A percentile compares a stretch with the other conserved stretches of the same genome.
These are phyloP conservation scores for Vollenhovia emeryi DNA, from an alignment of 1,140 invertebrate genomes.

Conservation along the genomic window DNA sequence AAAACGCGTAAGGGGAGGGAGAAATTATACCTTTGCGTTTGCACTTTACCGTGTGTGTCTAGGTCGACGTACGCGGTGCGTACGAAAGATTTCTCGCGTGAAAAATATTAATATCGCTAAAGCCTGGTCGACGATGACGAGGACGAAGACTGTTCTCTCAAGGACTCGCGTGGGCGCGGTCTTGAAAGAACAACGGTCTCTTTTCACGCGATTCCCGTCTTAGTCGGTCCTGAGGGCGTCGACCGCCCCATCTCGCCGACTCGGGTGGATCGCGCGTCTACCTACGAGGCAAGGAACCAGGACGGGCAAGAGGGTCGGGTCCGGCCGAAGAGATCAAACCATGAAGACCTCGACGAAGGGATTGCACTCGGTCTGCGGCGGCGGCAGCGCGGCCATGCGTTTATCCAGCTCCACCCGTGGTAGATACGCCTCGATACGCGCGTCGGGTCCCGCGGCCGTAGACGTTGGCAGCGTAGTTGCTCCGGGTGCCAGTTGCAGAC, in stretches of 20 bases:
- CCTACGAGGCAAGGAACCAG: background rate
- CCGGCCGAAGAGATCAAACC: conserved; percentile 66
- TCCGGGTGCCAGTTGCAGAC: conserved; percentile 85
- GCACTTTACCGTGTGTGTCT: background rate
- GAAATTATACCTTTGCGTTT: conserved; percentile 34
- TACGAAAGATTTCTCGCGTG: background rate
- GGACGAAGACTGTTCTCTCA: background rate
- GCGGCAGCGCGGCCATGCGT: conserved; percentile 85
- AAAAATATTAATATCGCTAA: conserved; percentile 26
- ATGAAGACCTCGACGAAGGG: conserved; percentile 87
- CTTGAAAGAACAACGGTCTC: background rate
- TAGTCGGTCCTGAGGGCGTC: background rate
- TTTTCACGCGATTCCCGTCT: background rate
- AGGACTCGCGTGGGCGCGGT: background rate
- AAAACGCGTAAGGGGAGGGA: background rate
- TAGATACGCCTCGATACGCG: conserved; percentile 86
- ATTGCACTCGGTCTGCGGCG: conserved; percentile 87
- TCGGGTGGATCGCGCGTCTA: background rate
- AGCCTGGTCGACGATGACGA: background rate
- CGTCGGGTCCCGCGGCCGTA: conserved; percentile 75
- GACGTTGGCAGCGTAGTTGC: conserved; percentile 49
- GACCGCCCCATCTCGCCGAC: background rate
- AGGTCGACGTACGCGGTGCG: background rate
- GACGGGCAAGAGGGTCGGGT: background rate
- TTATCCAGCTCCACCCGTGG: conserved; percentile 86